phyloP scores from a whole-genome alignment of 2,797 vertebrate species.

The Spinus pinus region DNA sequence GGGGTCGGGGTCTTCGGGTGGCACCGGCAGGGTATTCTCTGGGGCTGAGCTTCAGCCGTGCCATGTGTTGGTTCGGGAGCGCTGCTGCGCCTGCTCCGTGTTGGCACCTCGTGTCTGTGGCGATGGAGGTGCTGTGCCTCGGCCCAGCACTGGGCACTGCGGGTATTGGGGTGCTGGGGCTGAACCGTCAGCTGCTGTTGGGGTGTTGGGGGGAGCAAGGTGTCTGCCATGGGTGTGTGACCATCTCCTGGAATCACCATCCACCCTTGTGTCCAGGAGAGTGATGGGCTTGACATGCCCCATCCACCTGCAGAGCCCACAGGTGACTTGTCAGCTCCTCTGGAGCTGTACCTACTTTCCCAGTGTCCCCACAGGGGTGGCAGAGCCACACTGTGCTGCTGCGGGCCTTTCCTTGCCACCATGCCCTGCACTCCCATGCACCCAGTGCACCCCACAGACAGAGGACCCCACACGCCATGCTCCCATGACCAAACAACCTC shows the following conservation, averaged over 20 bases:
- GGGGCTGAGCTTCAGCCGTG: not conserved
- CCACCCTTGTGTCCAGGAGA: accelerated
- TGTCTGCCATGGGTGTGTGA: not conserved
- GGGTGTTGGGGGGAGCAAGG: accelerated
- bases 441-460: not conserved
- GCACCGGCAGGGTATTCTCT: accelerated
- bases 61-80: not conserved
- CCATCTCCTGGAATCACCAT: not conserved
- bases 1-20: not conserved
- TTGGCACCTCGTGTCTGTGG: not conserved
- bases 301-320: accelerated
- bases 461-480: accelerated
- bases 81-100: not conserved
- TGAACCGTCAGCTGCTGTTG: not conserved
- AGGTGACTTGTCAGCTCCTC: not conserved
- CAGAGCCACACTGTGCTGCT: not conserved
- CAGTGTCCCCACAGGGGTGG: not conserved
- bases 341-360: not conserved
- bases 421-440: accelerated
- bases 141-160: accelerated
- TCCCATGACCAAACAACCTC: not conserved
- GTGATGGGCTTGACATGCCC: accelerated
- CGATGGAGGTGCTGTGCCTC: not conserved
- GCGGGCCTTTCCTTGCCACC: not conserved
- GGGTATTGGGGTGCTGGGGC: not conserved